These are phyloP conservation scores for Venustaconcha ellipsiformis DNA, from an alignment of 1,140 invertebrate genomes.

Conservation along the genomic window DNA sequence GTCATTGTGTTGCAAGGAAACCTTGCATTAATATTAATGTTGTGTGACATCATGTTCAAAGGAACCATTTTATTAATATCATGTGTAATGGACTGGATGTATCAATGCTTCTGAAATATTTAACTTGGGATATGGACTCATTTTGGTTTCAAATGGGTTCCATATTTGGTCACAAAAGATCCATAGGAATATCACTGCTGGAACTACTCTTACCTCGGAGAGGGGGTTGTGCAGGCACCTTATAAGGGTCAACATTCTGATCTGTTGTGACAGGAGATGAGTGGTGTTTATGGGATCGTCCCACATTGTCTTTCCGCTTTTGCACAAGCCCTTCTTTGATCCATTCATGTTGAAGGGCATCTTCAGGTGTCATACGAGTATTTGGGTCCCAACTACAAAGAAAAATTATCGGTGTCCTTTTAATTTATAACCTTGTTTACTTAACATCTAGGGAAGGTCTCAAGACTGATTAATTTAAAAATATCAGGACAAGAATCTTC, in stretches of 20 bases:
- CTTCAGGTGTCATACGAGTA: constrained; percentile 63
- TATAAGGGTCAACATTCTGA: constrained; percentile 49
- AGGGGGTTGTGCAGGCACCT: constrained; percentile 54
- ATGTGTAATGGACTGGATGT: too few relatives aligned
- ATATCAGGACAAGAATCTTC: too few relatives aligned
- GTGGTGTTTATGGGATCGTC: constrained; percentile 31
- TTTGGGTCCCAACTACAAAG: constrained; percentile 63
- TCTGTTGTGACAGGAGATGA: constrained; percentile 30
- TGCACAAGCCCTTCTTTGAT: constrained; percentile 62
- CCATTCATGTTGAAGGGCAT: constrained; percentile 68
- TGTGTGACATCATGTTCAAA: too few relatives aligned
- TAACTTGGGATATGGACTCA: not conserved
- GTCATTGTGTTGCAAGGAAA: too few relatives aligned
- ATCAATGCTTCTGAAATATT: too few relatives aligned
- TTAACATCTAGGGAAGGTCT: too few relatives aligned
- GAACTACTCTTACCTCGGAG: constrained; percentile 34
- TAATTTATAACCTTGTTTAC: too few relatives aligned
- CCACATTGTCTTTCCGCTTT: constrained; percentile 34
- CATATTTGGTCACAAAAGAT: too few relatives aligned
- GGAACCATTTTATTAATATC: too few relatives aligned
- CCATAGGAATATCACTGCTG: not conserved
- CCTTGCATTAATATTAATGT: too few relatives aligned
- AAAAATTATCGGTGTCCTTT: not conserved
- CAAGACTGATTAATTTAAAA: too few relatives aligned
- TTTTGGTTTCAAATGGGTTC: not conserved